Percentiles rank a stretch among this genome's conserved stretches.
Evolutionary conservation across 2,888 invertebrate genomes (phyloP).

Genomic region (Zhuqinia jingwanae): DNA sequence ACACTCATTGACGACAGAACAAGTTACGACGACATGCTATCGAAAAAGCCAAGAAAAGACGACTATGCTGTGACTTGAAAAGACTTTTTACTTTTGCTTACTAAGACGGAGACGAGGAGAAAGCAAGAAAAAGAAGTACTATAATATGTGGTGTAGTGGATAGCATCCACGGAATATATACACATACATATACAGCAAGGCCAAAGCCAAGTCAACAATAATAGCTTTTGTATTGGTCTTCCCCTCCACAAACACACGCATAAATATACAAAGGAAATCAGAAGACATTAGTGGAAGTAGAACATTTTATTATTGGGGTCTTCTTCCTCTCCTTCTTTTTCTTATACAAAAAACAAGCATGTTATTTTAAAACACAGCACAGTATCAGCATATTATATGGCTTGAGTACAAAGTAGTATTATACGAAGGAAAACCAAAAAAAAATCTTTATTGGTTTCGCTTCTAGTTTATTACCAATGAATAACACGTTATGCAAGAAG

Average conservation of each 20-base stretch:
- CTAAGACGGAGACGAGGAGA: background rate
- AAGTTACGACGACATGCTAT: constrained; percentile 61
- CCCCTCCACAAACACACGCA: constrained; percentile 10
- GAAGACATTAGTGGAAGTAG: background rate
- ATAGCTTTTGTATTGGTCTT: constrained; percentile 29
- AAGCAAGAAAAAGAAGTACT: background rate
- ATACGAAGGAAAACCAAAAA: background rate
- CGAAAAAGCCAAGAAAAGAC: constrained; percentile 60
- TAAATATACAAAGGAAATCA: background rate
- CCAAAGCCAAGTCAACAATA: constrained; percentile 67
- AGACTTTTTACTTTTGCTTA: constrained; percentile 45
- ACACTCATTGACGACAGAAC: constrained; percentile 49
- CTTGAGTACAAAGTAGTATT: background rate
- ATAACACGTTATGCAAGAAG: constrained; percentile 27
- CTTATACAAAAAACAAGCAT: background rate
- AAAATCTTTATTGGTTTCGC: constrained; percentile 18
- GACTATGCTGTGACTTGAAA: background rate
- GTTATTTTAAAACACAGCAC: background rate
- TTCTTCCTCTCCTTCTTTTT: background rate
- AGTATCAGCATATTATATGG: background rate
- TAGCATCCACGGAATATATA: constrained; percentile 3
- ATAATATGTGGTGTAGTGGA: too few species aligned
- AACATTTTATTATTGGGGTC: constrained; percentile 42
- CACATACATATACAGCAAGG: constrained; percentile 50
- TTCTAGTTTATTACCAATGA: constrained; percentile 31